Conservation (phyloP, 2,888 invertebrate species). For the Calameuta filiformis region DNA sequence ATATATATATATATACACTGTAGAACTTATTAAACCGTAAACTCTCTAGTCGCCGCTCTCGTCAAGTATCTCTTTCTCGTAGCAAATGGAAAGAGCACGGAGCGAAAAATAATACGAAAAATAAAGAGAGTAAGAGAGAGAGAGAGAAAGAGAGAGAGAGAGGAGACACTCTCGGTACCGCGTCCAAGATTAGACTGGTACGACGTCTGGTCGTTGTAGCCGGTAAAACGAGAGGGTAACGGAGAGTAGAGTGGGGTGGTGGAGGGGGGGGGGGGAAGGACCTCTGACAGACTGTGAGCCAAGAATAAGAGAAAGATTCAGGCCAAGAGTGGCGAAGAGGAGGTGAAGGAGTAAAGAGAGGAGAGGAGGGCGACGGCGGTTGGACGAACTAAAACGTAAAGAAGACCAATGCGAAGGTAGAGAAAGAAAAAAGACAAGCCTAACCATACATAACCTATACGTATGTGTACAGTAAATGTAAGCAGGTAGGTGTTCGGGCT, state of each 20-base stretch:
- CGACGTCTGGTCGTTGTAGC: neutral
- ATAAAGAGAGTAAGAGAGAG: conserved; percentile 11
- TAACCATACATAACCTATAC: neutral
- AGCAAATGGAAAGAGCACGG: neutral
- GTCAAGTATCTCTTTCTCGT: neutral
- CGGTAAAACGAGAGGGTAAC: neutral
- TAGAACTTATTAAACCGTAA: neutral
- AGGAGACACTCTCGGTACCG: conserved; percentile 10
- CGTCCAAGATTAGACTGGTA: conserved; percentile 9
- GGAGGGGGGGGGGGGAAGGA: neutral
- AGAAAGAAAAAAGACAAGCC: neutral
- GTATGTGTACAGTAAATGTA: neutral
- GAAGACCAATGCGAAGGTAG: neutral
- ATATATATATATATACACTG: neutral
- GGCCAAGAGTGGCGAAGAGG: neutral
- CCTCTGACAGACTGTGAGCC: neutral
- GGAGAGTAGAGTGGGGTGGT: neutral
- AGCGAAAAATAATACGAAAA: conserved; percentile 11
- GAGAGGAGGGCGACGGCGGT: too few relatives aligned
- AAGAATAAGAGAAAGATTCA: neutral
- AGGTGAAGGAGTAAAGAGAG: neutral
- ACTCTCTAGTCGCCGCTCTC: neutral
- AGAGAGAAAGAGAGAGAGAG: conserved; percentile 14
- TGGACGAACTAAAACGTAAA: neutral
- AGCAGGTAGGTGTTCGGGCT: neutral